Evolutionary conservation across 2,113 vertebrate genomes (phyloP), one percentile per base, ranked within the genome.

Genomic region (Pangasianodon gigas): DNA sequence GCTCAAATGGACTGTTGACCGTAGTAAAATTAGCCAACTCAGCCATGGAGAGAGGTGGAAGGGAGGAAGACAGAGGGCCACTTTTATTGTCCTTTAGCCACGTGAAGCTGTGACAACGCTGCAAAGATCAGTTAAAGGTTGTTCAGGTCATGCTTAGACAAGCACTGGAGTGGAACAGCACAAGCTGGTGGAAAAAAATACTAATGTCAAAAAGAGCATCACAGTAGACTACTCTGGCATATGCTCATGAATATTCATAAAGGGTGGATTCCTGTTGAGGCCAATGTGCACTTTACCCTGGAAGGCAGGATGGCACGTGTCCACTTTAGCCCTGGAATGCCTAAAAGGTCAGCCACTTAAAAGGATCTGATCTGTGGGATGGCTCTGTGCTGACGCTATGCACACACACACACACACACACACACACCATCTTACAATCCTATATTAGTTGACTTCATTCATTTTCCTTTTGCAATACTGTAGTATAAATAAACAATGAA

Each of bases 221-320:
- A 81, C 56, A 74, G 46, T 75, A 41, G 54, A 32, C 13, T 46
- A 81, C 65, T 67, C 67, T 89, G 69, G 84, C 93, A 93, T 88
- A 92, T 85, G 85, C 0, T 44, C 86, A 94, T 93, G 90, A 95
- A 95, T 95, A 96, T 95, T 95, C 91, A 94, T 92, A 77, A 77
- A 75, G 80, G 52, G n/a, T 74, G 60, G 29, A 81, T 86, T 90
- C 44, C 86, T 77, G 51, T 88, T 58, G 16, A 37, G 74, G 65
- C 84, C 87, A 94, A 54, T 65, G 80, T 87, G 48, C 84, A 90
- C 86, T 91, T 90, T 82, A 94, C 21, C 92, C 93, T 93, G 32
- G 91, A 95, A 93, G 93, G 54, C 32, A 81, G 29, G 26, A 75
- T n/a, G 85, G 48, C 51, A 54, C 41, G 86, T 80, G 52, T 52